Evolutionary conservation across 2,113 vertebrate species (phyloP).

Genomic region (Columbina picui): DNA sequence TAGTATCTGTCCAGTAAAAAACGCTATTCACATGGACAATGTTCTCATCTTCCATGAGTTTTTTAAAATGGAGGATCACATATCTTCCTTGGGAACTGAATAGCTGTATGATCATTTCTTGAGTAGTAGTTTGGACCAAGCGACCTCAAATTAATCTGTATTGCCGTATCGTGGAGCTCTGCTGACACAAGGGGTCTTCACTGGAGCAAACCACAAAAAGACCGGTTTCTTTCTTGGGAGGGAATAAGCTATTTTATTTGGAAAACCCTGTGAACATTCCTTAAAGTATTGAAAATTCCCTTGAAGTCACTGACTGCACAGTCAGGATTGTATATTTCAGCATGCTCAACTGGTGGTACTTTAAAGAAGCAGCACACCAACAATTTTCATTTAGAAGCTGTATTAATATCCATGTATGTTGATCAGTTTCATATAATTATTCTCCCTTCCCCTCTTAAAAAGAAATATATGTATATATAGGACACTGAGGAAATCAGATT

Average conservation of each 20-base stretch:
- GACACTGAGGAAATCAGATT: background rate
- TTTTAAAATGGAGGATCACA: background rate
- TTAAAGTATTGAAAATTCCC: background rate
- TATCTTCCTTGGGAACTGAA: background rate
- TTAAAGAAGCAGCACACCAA: background rate
- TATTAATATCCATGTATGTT: background rate
- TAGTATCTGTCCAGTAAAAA: background rate
- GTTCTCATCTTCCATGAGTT: background rate
- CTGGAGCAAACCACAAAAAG: background rate
- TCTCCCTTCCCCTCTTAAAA: rapidly evolving
- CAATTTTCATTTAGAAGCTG: background rate
- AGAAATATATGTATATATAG: background rate
- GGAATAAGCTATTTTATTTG: background rate
- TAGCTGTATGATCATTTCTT: background rate
- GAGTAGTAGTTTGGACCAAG: background rate
- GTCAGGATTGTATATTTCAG: background rate
- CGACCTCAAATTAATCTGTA: background rate
- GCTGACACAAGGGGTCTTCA: background rate
- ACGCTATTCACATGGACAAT: background rate
- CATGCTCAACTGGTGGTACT: background rate
- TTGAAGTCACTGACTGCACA: background rate
- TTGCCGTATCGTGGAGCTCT: background rate
- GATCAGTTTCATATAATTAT: background rate
- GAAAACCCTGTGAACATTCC: background rate
- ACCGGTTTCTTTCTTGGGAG: background rate